phyloP scores from a whole-genome alignment of 2,797 vertebrate genomes.

The Anguilla marmorata region DNA sequence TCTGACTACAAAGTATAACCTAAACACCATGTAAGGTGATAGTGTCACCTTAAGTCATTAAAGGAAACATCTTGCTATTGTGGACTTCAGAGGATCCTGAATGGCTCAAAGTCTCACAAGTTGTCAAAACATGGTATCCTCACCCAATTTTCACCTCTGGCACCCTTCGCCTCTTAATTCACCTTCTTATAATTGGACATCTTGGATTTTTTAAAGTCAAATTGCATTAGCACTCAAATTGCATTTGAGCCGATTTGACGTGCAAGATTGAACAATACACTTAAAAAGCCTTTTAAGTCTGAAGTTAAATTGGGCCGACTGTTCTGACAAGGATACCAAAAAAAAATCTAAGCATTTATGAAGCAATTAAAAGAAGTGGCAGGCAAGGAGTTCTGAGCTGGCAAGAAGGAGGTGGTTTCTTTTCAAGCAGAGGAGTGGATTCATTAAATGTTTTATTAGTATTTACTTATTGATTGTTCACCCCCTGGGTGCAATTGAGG shows the following conservation, averaged over 20 bases:
- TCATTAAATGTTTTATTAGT: neutral
- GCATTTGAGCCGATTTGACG: neutral
- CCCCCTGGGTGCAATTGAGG: neutral
- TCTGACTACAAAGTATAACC: neutral
- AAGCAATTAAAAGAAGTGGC: neutral
- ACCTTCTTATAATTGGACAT: neutral
- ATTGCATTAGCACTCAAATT: neutral
- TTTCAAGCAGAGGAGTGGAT: neutral
- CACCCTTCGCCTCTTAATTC: neutral
- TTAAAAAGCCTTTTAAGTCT: neutral
- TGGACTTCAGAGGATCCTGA: neutral
- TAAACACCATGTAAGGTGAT: neutral
- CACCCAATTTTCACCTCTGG: neutral
- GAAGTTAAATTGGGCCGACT: neutral
- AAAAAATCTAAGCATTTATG: neutral
- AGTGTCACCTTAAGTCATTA: neutral
- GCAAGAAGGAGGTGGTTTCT: neutral
- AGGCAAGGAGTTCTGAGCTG: neutral
- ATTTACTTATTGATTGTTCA: conserved; percentile 11
- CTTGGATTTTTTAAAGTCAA: neutral
- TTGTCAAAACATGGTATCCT: neutral
- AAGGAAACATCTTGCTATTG: neutral
- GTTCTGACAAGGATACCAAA: neutral
- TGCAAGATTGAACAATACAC: neutral
- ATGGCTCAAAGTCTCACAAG: neutral